Evolutionary conservation across 2,888 invertebrate species (phyloP), one percentile per base, ranked within the genome.

Genomic region (Eueremaeus valkanovi): DNA sequence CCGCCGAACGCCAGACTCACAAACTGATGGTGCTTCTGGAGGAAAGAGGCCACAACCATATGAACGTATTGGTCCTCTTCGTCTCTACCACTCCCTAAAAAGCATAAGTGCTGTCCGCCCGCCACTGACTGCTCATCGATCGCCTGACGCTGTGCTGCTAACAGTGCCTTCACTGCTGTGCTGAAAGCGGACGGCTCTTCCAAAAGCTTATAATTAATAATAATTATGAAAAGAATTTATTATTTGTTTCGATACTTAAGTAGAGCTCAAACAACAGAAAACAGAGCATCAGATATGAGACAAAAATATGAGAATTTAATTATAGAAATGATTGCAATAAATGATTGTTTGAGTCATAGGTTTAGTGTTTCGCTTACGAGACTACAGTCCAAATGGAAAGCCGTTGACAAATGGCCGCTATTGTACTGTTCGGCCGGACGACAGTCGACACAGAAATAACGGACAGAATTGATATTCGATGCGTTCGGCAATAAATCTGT

Each of bases 41-140:
- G 86, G 84, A 99, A 97, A 75, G 94, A 93, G 8, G 98, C 94
- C 21, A 99, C 93, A 31, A 97, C 96, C 98, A 99, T 99, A 83
- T 96, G 92, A 24, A 96, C 94, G 83, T 95, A 95, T 81, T 92
- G 92, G 83, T 97, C 96, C 85, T 95, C 93, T 82, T 95, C 95
- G 80, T 91, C 89, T 70, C 93, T 88, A 0, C 97, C 97, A 78
- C 94, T 94, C 58, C 97, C 97, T 82, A 98, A 88, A 80, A 87
- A 86, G 80, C 86, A 86, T 77, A 86, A 81, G 80, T 87, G 87
- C 80, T 87, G 86, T 33, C 85, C 85, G 21, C 83, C 85, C 8
- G 85, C 85, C 40, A 82, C 81, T 61, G 95, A 94, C 73, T 93
- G 92, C 72, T 91, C 91, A 70, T 92, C 92, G 75, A 93, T 86